phyloP scores from a whole-genome alignment of 1,140 invertebrate species.

The Bathynomus jamesi region DNA sequence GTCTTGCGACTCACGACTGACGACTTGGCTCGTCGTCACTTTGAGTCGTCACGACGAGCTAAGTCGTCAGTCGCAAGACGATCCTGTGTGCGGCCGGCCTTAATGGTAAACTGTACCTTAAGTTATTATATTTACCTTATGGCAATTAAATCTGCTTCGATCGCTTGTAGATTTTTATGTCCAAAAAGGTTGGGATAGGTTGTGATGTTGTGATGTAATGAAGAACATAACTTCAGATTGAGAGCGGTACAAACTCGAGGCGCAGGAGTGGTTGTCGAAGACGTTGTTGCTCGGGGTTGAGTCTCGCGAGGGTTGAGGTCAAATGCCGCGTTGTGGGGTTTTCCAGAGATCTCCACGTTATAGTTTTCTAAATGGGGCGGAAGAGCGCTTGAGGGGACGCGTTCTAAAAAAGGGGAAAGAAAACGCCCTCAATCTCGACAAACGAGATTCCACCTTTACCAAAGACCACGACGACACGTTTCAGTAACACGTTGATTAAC shows the following conservation, averaged over 20 bases:
- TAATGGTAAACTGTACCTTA: too few species aligned
- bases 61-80: too few species aligned
- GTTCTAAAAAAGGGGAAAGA: too few species aligned
- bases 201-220: constrained; percentile 65
- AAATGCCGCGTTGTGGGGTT: background rate
- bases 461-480: too few species aligned
- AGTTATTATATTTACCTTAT: constrained; percentile 51
- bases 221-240: constrained; percentile 58
- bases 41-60: too few species aligned
- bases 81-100: too few species aligned
- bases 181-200: constrained; percentile 73
- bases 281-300: background rate
- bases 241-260: constrained; percentile 56
- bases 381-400: background rate
- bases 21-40: too few species aligned
- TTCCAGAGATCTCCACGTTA: background rate
- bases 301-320: background rate
- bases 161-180: constrained; percentile 54
- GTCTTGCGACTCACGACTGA: too few species aligned
- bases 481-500: too few species aligned
- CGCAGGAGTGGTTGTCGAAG: constrained; percentile 21
- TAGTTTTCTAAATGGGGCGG: background rate
- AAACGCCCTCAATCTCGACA: too few species aligned
- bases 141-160: constrained; percentile 66
- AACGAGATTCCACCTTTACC: too few species aligned